These are phyloP conservation scores for Cyclophora punctaria DNA, from an alignment of 2,888 invertebrate genomes.

Conservation along the genomic window DNA sequence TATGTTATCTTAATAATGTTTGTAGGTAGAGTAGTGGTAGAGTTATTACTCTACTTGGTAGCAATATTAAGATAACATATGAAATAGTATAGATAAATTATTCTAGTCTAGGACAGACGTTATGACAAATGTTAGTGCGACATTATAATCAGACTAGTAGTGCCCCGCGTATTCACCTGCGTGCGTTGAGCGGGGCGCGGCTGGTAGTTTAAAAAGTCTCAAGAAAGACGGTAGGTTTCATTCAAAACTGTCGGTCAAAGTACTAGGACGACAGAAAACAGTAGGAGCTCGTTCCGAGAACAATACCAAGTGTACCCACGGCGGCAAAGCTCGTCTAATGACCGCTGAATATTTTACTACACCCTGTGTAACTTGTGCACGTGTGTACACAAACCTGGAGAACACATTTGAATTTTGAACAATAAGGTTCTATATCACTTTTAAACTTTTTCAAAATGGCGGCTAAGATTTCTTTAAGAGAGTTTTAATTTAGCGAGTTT, in stretches of 20 bases:
- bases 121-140: neutral
- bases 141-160: neutral
- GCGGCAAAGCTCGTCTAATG: constrained; percentile 44
- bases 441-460: too few species aligned
- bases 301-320: constrained; percentile 26
- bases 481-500: too few species aligned
- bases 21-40: too few species aligned
- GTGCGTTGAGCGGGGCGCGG: neutral
- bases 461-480: too few species aligned
- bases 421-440: too few species aligned
- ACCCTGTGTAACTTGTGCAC: constrained; percentile 6
- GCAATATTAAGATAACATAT: too few species aligned
- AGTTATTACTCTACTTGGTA: too few species aligned
- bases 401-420: too few species aligned
- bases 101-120: too few species aligned
- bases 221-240: neutral
- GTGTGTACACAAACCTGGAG: constrained; percentile 3
- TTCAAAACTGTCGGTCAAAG: constrained; percentile 3
- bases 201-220: neutral
- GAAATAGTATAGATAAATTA: too few species aligned
- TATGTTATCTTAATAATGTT: too few species aligned
- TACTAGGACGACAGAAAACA: constrained; percentile 24
- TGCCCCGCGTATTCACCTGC: neutral
- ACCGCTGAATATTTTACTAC: constrained; percentile 52
- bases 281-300: constrained; percentile 21